phyloP scores from a whole-genome alignment of 2,113 vertebrate genomes.

The Cebidichthys violaceus region DNA sequence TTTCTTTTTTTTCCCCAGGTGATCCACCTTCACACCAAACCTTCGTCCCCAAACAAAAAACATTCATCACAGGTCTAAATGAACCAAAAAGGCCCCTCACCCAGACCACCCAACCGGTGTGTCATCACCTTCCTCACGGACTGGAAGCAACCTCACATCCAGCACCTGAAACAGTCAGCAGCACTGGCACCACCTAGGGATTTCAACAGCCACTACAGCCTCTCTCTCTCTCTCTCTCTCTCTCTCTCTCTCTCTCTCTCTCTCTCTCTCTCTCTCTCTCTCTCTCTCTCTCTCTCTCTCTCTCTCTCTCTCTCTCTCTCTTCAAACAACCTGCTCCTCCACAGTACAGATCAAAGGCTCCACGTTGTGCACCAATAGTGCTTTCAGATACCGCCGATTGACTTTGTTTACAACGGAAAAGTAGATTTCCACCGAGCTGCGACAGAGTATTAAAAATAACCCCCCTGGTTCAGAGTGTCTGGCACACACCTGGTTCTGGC shows the following conservation, averaged over 20 bases:
- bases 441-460: constrained; percentile 3
- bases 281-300: no score
- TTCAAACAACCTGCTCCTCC: neutral
- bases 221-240: no score
- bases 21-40: neutral
- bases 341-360: neutral
- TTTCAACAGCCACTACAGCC: neutral
- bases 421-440: neutral
- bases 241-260: no score
- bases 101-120: neutral
- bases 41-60: neutral
- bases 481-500: neutral
- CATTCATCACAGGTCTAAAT: neutral
- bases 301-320: no score
- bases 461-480: neutral
- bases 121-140: neutral
- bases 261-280: no score
- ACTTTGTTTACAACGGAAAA: neutral
- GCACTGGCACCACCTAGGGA: neutral
- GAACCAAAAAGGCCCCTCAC: neutral
- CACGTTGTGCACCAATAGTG: neutral
- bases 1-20: neutral
- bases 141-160: neutral
- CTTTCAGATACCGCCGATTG: neutral
- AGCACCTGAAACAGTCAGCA: neutral